Evolutionary conservation across 2,113 vertebrate genomes (phyloP).

Genomic region (Vireo altiloquus): DNA sequence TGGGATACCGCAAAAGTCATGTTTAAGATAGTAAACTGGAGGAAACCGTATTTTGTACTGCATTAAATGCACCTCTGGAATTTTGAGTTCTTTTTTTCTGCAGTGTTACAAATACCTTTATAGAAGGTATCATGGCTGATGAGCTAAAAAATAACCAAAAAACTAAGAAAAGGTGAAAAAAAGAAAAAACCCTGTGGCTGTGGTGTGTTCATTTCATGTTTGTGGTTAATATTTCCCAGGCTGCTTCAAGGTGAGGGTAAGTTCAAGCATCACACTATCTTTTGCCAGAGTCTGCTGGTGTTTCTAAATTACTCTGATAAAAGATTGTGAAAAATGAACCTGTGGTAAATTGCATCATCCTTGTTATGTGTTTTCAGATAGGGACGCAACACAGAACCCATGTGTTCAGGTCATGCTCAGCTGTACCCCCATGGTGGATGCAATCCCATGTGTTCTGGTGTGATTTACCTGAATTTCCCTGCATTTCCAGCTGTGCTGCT

Average conservation of each 20-base stretch:
- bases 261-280: not conserved
- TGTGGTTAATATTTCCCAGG: conserved; percentile 46
- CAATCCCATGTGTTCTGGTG: not conserved
- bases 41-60: not conserved
- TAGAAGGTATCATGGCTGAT: not conserved
- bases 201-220: not conserved
- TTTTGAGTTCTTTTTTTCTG: not conserved
- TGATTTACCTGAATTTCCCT: rapidly evolving
- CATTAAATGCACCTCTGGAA: not conserved
- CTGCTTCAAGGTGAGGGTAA: not conserved
- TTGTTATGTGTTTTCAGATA: not conserved
- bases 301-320: conserved; percentile 13
- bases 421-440: rapidly evolving
- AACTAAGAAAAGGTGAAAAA: not conserved
- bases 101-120: not conserved
- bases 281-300: not conserved
- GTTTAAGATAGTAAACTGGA: not conserved
- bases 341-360: not conserved
- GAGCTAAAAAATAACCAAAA: not conserved
- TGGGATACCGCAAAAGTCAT: not conserved
- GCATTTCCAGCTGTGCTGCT: rapidly evolving
- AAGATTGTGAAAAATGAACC: not conserved
- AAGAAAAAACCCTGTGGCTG: not conserved
- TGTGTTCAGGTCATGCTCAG: rapidly evolving
- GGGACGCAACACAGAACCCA: rapidly evolving